These are phyloP conservation scores for Linnaemya tessellans DNA, from an alignment of 2,888 invertebrate species.

Conservation along the genomic window DNA sequence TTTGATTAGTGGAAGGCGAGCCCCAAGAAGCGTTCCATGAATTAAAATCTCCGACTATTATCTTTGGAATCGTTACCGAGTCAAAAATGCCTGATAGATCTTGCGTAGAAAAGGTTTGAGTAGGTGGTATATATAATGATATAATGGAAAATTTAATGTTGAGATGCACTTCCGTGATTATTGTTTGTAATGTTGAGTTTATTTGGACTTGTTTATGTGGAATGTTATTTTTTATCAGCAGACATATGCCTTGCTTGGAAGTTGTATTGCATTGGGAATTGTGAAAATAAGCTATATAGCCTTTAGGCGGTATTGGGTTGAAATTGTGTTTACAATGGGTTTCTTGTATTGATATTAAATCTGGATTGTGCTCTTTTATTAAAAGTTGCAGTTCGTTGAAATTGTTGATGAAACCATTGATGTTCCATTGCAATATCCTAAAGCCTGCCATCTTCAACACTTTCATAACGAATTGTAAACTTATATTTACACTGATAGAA, in stretches of 20 bases:
- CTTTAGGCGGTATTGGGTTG: slow-evolving; percentile 25
- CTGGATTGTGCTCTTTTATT: slow-evolving; percentile 41
- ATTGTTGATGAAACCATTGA: too few species aligned
- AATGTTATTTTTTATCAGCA: background rate
- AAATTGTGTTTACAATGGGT: slow-evolving; percentile 53
- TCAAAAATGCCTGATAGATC: too few species aligned
- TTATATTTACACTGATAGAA: too few species aligned
- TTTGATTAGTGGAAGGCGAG: background rate
- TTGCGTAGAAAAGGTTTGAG: too few species aligned
- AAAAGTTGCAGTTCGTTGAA: too few species aligned
- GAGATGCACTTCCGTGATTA: too few species aligned
- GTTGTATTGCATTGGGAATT: background rate
- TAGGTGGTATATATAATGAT: too few species aligned
- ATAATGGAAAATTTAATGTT: too few species aligned
- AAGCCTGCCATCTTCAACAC: too few species aligned
- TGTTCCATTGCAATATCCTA: background rate
- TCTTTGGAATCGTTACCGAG: background rate
- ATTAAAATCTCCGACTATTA: slow-evolving; percentile 13
- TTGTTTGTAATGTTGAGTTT: too few species aligned
- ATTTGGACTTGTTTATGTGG: background rate
- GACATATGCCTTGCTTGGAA: background rate
- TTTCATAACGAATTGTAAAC: too few species aligned
- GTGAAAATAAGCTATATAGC: slow-evolving; percentile 8
- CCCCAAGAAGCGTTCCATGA: slow-evolving; percentile 17
- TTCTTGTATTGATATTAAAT: slow-evolving; percentile 47